Evolutionary conservation across 2,888 invertebrate species (phyloP).

Genomic region (Tenthredo amoena): DNA sequence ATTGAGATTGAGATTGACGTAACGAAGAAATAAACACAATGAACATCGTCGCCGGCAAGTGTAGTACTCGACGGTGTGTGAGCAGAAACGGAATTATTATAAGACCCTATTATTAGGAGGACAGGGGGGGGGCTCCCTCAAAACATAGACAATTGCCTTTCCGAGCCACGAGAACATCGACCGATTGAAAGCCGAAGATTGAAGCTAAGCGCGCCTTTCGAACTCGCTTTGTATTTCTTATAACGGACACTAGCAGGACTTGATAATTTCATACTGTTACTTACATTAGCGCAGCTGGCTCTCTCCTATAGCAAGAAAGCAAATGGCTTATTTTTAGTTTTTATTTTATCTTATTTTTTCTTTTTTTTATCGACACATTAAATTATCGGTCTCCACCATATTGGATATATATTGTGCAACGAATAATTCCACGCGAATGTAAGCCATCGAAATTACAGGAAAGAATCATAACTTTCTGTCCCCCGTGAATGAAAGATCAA

Average conservation of each 20-base stretch:
- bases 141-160: constrained; percentile 44
- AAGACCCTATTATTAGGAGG: constrained; percentile 37
- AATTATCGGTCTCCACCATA: neutral
- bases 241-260: neutral
- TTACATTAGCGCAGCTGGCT: neutral
- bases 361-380: neutral
- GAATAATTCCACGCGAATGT: neutral
- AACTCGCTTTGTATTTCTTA: constrained; percentile 41
- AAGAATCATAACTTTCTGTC: neutral
- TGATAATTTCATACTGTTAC: neutral
- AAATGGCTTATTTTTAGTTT: neutral
- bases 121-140: neutral
- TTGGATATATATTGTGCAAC: neutral
- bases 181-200: constrained; percentile 39
- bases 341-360: neutral
- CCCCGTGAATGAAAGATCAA: neutral
- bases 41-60: constrained; percentile 10
- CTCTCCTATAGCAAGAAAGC: neutral
- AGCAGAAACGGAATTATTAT: constrained; percentile 14
- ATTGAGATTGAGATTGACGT: constrained; percentile 35
- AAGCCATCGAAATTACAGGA: neutral
- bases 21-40: constrained; percentile 11
- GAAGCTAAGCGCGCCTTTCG: constrained; percentile 29
- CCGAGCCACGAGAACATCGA: constrained; percentile 25
- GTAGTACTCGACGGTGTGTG: constrained; percentile 6